A percentile compares a stretch with the other conserved stretches of the same genome.
Evolutionary conservation across 2,888 invertebrate species (phyloP).

Genomic region (Hypsopygia costalis): DNA sequence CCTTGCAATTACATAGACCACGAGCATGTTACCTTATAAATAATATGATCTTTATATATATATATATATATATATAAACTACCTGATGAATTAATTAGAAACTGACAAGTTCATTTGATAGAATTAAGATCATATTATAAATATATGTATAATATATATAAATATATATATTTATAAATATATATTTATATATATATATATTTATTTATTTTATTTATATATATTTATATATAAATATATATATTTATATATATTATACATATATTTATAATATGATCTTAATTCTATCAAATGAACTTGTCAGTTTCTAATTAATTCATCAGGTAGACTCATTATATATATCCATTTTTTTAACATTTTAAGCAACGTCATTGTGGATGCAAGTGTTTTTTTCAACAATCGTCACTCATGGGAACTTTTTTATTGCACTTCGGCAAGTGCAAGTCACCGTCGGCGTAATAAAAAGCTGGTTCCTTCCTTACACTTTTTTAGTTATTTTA

Average conservation of each 20-base stretch:
- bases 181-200: no score
- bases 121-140: neutral
- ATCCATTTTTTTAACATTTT: constrained; percentile 20
- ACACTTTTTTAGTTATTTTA: constrained; percentile 11
- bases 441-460: constrained; percentile 58
- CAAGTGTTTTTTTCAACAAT: constrained; percentile 40
- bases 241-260: no score
- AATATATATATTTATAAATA: no score
- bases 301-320: constrained; percentile 56
- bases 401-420: constrained; percentile 13
- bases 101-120: constrained; percentile 39
- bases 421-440: constrained; percentile 13
- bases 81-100: constrained; percentile 58
- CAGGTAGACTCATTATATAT: constrained; percentile 51
- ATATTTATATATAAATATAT: no score
- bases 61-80: constrained; percentile 40
- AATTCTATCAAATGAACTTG: constrained; percentile 30
- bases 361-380: constrained; percentile 38
- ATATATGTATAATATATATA: no score
- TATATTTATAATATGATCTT: neutral
- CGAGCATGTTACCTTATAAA: no score
- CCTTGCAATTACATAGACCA: no score
- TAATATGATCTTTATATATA: no score
- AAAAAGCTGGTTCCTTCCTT: constrained; percentile 52
- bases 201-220: no score